Evolutionary conservation across 2,113 vertebrate species (phyloP).

Genomic region (Dolichallabes microphthalmus): DNA sequence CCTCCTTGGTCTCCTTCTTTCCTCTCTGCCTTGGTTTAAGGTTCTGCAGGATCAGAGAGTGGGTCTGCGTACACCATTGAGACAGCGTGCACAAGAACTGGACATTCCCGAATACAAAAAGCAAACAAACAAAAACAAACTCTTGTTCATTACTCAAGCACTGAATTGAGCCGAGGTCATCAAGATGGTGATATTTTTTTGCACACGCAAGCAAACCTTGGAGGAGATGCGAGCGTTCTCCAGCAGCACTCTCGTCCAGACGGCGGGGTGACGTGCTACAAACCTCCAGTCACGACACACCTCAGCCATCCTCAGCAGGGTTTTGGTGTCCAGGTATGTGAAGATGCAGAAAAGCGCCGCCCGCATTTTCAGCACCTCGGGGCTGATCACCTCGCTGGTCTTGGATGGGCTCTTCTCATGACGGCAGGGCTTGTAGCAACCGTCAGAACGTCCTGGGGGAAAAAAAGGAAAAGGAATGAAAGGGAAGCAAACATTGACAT

Average conservation of each 20-base stretch:
- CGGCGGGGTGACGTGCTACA: slow-evolving; percentile 91
- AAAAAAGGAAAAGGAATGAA: not conserved
- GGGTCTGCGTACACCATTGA: slow-evolving; percentile 98
- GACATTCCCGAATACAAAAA: slow-evolving; percentile 18
- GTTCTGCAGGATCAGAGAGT: slow-evolving; percentile 97
- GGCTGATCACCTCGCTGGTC: slow-evolving; percentile 94
- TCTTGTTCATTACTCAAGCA: not conserved
- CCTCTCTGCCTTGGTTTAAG: slow-evolving; percentile 94
- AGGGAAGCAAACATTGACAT: not conserved
- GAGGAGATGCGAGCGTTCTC: slow-evolving; percentile 94
- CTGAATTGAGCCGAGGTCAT: not conserved
- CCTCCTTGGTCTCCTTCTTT: slow-evolving; percentile 97
- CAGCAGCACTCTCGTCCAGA: slow-evolving; percentile 94
- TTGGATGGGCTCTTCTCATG: slow-evolving; percentile 85
- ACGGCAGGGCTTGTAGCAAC: slow-evolving; percentile 69
- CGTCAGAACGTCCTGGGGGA: slow-evolving; percentile 68
- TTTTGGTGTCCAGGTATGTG: slow-evolving; percentile 96
- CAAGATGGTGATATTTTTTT: not conserved
- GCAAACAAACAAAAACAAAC: not conserved
- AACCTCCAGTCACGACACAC: slow-evolving; percentile 96
- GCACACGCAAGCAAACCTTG: slow-evolving; percentile 72
- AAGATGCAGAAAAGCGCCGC: slow-evolving; percentile 97
- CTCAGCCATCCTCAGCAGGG: slow-evolving; percentile 85
- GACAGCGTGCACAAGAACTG: slow-evolving; percentile 92
- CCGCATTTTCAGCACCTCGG: slow-evolving; percentile 95